A percentile compares a stretch with the other conserved stretches of the same genome.
Evolutionary conservation across 2,113 vertebrate genomes (phyloP).

Genomic region (Riparia riparia): DNA sequence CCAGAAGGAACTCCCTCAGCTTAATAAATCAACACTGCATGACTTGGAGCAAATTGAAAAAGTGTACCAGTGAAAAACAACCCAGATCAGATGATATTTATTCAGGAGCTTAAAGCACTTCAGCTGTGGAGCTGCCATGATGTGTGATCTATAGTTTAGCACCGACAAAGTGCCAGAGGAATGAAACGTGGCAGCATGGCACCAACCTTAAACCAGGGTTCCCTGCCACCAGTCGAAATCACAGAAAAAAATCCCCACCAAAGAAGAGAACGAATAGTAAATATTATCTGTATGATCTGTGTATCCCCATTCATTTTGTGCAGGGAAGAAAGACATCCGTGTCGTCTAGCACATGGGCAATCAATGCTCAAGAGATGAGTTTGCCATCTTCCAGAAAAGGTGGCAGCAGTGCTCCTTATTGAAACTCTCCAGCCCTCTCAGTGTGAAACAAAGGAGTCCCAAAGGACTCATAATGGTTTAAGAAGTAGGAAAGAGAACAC

Average conservation of each 20-base stretch:
- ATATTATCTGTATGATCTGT: background rate
- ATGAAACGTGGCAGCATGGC: background rate
- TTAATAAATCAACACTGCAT: background rate
- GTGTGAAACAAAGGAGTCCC: background rate
- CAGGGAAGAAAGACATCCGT: background rate
- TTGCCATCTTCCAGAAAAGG: background rate
- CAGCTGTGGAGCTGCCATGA: background rate
- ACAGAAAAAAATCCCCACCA: background rate
- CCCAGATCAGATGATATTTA: background rate
- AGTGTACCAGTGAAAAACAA: background rate
- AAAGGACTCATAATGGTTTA: background rate
- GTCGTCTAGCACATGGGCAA: background rate
- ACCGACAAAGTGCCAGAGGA: accelerated
- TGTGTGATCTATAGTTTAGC: background rate
- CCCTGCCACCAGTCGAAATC: background rate
- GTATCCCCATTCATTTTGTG: background rate
- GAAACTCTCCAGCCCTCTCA: background rate
- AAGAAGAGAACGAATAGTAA: background rate
- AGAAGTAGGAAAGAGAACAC: background rate
- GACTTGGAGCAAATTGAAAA: constrained; percentile 15
- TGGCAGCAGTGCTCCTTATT: background rate
- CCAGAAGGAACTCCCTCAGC: background rate
- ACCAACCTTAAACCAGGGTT: background rate
- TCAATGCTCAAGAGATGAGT: background rate
- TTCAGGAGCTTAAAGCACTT: background rate